Conservation (phyloP, 2,797 vertebrate species). For the Enteromius paludinosus region DNA sequence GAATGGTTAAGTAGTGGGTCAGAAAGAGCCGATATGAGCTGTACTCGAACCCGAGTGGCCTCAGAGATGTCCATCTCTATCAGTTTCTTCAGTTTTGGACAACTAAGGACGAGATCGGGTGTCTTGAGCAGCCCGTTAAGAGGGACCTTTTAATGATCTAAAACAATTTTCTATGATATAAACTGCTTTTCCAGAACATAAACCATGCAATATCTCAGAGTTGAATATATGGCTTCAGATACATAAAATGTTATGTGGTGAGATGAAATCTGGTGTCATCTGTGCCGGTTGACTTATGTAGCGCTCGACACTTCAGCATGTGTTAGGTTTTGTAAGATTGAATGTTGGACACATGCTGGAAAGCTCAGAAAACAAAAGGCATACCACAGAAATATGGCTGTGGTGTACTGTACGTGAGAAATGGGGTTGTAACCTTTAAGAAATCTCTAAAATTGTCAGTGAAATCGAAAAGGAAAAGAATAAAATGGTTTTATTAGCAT, state of each 20-base stretch:
- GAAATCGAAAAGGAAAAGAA: slow-evolving; percentile 50
- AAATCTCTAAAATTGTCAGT: slow-evolving; percentile 57
- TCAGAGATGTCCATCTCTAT: not conserved
- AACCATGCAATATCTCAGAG: slow-evolving; percentile 24
- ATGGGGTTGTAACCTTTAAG: slow-evolving; percentile 56
- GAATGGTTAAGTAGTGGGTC: slow-evolving; percentile 48
- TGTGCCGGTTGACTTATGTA: slow-evolving; percentile 47
- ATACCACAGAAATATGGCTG: slow-evolving; percentile 44
- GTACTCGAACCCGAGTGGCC: slow-evolving; percentile 25
- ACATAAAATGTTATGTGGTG: not conserved
- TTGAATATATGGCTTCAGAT: slow-evolving; percentile 1
- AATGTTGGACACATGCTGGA: slow-evolving; percentile 47
- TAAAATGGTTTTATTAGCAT: slow-evolving; percentile 54
- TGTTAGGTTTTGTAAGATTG: slow-evolving; percentile 38
- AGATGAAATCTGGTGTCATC: slow-evolving; percentile 10
- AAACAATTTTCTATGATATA: slow-evolving; percentile 33
- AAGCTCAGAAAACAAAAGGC: slow-evolving; percentile 48
- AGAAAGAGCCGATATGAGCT: slow-evolving; percentile 16
- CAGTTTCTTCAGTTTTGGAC: not conserved
- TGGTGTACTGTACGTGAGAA: slow-evolving; percentile 46
- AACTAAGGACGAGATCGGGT: not conserved
- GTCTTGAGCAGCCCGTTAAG: not conserved
- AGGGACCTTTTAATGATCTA: slow-evolving; percentile 20
- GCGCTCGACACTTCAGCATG: slow-evolving; percentile 30
- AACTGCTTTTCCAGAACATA: slow-evolving; percentile 43